phyloP scores from a whole-genome alignment of 35 echinoderm and acorn worm genomes.

The Stichopus chloronotus region DNA sequence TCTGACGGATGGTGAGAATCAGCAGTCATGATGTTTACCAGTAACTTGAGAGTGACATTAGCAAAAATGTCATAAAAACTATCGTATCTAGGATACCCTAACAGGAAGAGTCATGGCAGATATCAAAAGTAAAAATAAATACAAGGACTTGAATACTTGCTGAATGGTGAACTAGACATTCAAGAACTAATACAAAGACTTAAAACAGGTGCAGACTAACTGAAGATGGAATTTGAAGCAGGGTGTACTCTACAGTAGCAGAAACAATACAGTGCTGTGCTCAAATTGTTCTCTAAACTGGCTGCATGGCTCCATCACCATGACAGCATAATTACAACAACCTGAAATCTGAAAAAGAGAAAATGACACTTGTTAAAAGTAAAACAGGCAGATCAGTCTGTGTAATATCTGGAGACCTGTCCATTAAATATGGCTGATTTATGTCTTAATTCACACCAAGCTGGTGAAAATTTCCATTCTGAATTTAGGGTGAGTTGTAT shows the following conservation, averaged over 20 bases:
- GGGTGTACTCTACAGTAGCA: no score
- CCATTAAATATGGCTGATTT: not conserved
- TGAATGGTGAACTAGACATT: not conserved
- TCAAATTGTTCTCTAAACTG: no score
- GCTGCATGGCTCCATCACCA: no score
- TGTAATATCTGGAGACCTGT: not conserved
- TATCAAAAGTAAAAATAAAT: not conserved
- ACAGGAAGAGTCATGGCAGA: not conserved
- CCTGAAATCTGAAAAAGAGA: no score
- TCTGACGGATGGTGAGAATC: not conserved
- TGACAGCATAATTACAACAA: no score
- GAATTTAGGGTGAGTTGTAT: not conserved
- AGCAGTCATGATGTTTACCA: slow-evolving; percentile 30
- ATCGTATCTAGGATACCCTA: not conserved
- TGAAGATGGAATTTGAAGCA: no score
- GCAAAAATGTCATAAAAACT: not conserved
- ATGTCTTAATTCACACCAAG: not conserved
- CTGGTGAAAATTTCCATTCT: not conserved
- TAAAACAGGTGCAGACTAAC: no score
- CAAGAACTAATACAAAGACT: not conserved
- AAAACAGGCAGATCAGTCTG: no score
- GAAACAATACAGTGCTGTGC: no score
- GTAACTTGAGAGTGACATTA: not conserved
- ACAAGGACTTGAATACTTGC: not conserved
- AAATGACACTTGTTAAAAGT: no score